Conservation (phyloP, 1,140 invertebrate species). For the Formica selysi region DNA sequence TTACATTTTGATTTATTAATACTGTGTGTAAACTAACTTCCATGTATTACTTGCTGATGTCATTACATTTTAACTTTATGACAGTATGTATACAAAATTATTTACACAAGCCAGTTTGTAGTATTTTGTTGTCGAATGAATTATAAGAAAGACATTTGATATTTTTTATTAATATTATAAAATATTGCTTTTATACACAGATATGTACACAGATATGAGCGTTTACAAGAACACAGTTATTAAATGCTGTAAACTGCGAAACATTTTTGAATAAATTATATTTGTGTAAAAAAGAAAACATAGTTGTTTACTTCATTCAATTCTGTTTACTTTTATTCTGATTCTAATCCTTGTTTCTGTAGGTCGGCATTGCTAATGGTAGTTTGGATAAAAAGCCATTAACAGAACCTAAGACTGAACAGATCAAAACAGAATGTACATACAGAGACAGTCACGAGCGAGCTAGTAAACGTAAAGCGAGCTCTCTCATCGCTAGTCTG, state of each 20-base stretch:
- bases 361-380: slow-evolving; percentile 71
- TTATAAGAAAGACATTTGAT: slow-evolving; percentile 45
- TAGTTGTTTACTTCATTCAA: slow-evolving; percentile 67
- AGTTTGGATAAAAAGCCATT: slow-evolving; percentile 70
- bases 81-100: slow-evolving; percentile 35
- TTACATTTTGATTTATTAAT: slow-evolving; percentile 12
- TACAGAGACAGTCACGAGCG: slow-evolving; percentile 59
- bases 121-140: slow-evolving; percentile 22
- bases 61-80: slow-evolving; percentile 8
- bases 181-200: slow-evolving; percentile 53
- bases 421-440: slow-evolving; percentile 54
- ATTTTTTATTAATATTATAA: slow-evolving; percentile 56
- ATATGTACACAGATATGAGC: slow-evolving; percentile 52
- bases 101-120: slow-evolving; percentile 10
- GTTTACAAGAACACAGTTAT: slow-evolving; percentile 61
- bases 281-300: slow-evolving; percentile 75
- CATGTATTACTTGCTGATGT: slow-evolving; percentile 28
- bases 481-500: slow-evolving; percentile 52
- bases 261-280: slow-evolving; percentile 78
- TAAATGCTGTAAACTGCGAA: slow-evolving; percentile 71
- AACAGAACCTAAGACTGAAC: slow-evolving; percentile 56
- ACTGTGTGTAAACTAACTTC: slow-evolving; percentile 19
- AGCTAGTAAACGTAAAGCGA: slow-evolving; percentile 77
- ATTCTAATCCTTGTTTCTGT: slow-evolving; percentile 77
- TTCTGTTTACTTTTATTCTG: slow-evolving; percentile 40